These are phyloP conservation scores for Pipra filicauda DNA, from an alignment of 2,113 vertebrate species.

Conservation along the genomic window DNA sequence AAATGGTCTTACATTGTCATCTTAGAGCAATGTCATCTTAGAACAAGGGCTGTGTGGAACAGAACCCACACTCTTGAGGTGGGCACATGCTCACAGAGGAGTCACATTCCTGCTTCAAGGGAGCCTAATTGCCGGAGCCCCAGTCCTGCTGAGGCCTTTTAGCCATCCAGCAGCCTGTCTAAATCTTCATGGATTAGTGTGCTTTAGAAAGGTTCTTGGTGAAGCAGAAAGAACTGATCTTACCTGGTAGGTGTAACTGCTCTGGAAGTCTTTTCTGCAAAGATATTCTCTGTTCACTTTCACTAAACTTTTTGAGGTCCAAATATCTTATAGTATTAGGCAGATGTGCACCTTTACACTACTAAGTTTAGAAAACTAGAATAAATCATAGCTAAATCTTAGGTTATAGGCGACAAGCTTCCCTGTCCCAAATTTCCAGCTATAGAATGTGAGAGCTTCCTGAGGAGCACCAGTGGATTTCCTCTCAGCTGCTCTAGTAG, in stretches of 20 bases:
- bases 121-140: not conserved
- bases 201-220: not conserved
- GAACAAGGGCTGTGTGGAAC: not conserved
- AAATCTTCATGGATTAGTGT: fast-evolving
- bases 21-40: not conserved
- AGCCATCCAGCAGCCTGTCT: not conserved
- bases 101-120: not conserved
- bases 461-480: not conserved
- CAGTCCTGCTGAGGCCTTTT: not conserved
- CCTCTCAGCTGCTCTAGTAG: not conserved
- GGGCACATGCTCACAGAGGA: not conserved
- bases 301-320: not conserved
- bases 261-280: not conserved
- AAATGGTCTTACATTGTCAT: not conserved
- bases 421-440: not conserved
- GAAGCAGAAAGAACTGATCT: not conserved
- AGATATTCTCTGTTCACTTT: not conserved
- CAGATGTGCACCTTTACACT: not conserved
- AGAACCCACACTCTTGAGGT: not conserved
- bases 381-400: not conserved
- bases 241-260: not conserved
- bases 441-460: not conserved
- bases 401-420: not conserved
- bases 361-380: not conserved
- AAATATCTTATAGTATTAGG: not conserved